A percentile compares a stretch with the other conserved stretches of the same genome.
Evolutionary conservation across 2,797 vertebrate species (phyloP).

Genomic region (Poeciliopsis paucimaculata): DNA sequence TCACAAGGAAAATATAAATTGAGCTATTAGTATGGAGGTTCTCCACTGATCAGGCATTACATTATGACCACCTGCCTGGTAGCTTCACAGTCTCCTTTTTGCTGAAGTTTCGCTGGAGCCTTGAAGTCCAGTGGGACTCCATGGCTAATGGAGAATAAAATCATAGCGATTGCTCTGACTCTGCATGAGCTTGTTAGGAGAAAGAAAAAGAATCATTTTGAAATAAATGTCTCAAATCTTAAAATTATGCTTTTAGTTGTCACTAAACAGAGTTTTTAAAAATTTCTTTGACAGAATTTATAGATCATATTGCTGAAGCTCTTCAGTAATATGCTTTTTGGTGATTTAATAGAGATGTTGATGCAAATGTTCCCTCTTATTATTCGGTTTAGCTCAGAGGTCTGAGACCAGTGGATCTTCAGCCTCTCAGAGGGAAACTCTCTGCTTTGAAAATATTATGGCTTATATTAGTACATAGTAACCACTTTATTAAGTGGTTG

Average conservation of each 20-base stretch:
- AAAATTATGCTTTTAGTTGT: neutral
- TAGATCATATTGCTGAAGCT: neutral
- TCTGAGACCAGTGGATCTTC: conserved; percentile 22
- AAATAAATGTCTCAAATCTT: neutral
- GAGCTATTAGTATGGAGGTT: neutral
- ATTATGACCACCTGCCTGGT: neutral
- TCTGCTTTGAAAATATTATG: neutral
- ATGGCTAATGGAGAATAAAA: neutral
- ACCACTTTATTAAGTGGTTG: neutral
- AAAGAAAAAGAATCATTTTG: neutral
- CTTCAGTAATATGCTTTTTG: neutral
- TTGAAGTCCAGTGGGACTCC: neutral
- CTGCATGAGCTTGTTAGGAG: too few relatives aligned
- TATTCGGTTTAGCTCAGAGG: conserved; percentile 7
- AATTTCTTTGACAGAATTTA: neutral
- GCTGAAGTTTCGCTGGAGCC: neutral
- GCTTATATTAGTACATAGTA: neutral
- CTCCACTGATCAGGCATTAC: neutral
- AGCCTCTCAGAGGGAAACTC: conserved; percentile 5
- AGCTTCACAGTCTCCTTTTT: neutral
- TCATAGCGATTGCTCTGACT: too few relatives aligned
- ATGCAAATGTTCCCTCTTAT: conserved; percentile 16
- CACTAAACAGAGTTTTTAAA: neutral
- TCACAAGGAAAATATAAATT: neutral
- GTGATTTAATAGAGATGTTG: conserved; percentile 11